Evolutionary conservation across 2,113 vertebrate genomes (phyloP).

Genomic region (Capreolus pygargus): DNA sequence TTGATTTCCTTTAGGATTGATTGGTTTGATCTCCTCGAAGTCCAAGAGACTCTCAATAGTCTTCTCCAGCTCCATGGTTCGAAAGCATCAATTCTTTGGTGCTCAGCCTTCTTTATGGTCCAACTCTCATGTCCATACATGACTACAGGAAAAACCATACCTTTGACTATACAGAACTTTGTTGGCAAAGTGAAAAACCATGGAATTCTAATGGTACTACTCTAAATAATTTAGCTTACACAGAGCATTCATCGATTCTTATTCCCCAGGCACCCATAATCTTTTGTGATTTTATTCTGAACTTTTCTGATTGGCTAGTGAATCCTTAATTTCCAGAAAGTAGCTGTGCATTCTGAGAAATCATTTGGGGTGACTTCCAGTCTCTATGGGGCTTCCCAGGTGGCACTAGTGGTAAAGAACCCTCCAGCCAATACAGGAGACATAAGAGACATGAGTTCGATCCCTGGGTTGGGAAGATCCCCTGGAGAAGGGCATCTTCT

Average conservation of each 20-base stretch:
- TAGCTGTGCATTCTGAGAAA: conserved; percentile 49
- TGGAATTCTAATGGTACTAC: neutral
- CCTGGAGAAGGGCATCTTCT: neutral
- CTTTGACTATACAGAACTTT: neutral
- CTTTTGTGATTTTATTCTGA: neutral
- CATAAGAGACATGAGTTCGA: neutral
- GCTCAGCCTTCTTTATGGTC: neutral
- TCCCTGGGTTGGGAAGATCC: neutral
- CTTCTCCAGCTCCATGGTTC: neutral
- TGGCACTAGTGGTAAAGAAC: neutral
- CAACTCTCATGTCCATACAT: neutral
- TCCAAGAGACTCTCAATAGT: neutral
- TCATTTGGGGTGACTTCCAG: conserved; percentile 44
- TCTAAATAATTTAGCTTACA: conserved; percentile 25
- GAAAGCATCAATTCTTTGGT: neutral
- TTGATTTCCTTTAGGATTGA: neutral
- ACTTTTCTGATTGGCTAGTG: neutral
- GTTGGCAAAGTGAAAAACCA: neutral
- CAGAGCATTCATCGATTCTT: neutral
- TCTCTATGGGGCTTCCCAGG: neutral
- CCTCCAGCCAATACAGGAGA: neutral
- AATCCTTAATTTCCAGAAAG: conserved; percentile 70
- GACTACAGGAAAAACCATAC: neutral
- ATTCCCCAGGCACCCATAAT: neutral
- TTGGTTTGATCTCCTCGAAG: neutral